These are phyloP conservation scores for Sebastes oblongus DNA, from an alignment of 2,797 vertebrate species.

Conservation along the genomic window DNA sequence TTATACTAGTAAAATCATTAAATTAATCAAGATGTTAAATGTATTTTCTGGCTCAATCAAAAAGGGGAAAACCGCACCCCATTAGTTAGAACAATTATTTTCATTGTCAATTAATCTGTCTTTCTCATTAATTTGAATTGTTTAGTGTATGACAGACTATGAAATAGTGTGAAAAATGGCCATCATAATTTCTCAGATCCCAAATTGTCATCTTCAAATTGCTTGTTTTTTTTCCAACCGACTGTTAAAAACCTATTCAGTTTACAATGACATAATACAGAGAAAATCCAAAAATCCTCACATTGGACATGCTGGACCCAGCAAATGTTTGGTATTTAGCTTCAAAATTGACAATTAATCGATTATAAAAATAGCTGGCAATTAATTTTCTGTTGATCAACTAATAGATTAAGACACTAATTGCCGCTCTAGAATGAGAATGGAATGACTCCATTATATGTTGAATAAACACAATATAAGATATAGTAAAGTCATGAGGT, in stretches of 20 bases:
- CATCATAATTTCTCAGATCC: background rate
- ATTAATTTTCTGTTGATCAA: background rate
- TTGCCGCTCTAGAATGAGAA: background rate
- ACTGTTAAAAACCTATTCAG: background rate
- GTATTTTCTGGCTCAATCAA: background rate
- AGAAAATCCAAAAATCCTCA: background rate
- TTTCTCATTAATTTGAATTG: background rate
- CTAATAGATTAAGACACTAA: background rate
- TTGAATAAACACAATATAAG: background rate
- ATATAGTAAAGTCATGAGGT: background rate
- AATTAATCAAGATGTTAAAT: background rate
- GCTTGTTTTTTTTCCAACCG: background rate
- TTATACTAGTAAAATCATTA: background rate
- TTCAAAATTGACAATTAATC: fast-evolving
- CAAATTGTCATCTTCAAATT: background rate
- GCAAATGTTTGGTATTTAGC: background rate
- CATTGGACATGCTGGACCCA: background rate
- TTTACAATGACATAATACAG: background rate
- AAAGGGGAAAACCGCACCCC: background rate
- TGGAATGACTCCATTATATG: background rate
- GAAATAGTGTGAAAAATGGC: background rate
- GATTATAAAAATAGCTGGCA: background rate
- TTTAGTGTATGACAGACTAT: background rate
- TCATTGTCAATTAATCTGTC: background rate
- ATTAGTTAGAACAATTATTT: background rate